Conservation (phyloP, 2,888 invertebrate species). For the Megaustenia siamemsis region DNA sequence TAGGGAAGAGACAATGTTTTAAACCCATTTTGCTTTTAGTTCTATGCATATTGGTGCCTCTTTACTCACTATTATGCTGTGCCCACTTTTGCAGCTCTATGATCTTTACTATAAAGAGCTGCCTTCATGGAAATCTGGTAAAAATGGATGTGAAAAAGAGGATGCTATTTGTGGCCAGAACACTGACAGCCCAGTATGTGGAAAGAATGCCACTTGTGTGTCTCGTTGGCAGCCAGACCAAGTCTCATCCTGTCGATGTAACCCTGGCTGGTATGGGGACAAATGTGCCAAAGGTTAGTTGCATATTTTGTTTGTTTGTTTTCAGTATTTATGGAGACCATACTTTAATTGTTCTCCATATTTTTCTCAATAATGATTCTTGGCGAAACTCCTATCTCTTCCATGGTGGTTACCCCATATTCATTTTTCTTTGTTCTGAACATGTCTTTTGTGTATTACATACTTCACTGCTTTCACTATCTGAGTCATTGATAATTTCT, state of each 20-base stretch:
- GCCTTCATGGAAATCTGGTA: slow-evolving; percentile 85
- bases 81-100: slow-evolving; percentile 89
- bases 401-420: no score
- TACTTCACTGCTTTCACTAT: no score
- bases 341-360: no score
- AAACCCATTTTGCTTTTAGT: not conserved
- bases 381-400: no score
- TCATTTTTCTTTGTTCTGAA: no score
- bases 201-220: slow-evolving; percentile 88
- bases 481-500: no score
- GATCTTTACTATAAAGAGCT: slow-evolving; percentile 88
- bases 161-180: slow-evolving; percentile 87
- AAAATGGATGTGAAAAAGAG: slow-evolving; percentile 92
- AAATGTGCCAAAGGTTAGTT: slow-evolving; percentile 81
- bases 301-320: no score
- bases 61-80: not conserved
- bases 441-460: no score
- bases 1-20: not conserved
- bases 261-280: slow-evolving; percentile 93
- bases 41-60: not conserved
- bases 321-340: not conserved
- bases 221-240: slow-evolving; percentile 84
- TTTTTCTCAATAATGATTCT: no score
- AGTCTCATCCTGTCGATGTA: slow-evolving; percentile 90
- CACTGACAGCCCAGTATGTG: slow-evolving; percentile 66